Evolutionary conservation across 2,113 vertebrate species (phyloP), one percentile per base, ranked within the genome.

Genomic region (Octodon degus): DNA sequence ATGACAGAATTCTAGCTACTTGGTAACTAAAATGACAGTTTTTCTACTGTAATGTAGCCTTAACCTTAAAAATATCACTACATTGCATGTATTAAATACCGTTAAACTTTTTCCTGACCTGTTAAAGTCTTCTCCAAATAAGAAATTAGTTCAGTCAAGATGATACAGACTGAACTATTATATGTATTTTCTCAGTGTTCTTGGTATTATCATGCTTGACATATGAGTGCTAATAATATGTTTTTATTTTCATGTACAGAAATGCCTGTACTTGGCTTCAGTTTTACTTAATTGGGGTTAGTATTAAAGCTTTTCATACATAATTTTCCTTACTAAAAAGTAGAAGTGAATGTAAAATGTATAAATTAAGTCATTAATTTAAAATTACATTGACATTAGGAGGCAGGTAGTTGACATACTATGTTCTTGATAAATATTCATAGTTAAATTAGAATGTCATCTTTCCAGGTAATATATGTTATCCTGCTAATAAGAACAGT

Each of bases 91-190:
- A 53, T 74, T 96, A 88, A 92, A 87, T 92, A 93, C 7, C 37
- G 7, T 40, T 50, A 10, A 86, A 17, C 37, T 93, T 60, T 95
- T 93, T 84, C 92, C 20, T 96, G 72, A 37, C 9, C 77, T 81
- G 60, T 47, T 87, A 12, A 92, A 87, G 14, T 95, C 5, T 19
- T 86, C 55, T 95, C 10, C 94, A 20, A 89, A 16, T 85, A 53
- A 93, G 77, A 96, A 94, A 84, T 91, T 72, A 94, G 87, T 27
- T 94, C 58, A 93, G 10, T 91, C 47, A 94, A 85, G 76, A 95
- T 6, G 79, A 7, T 88, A 68, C 86, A 76, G 68, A 55, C 43
- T 92, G 25, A 77, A 32, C 22, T 90, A 16, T 88, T 74, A 79
- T 0, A 93, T 70, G 81, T 77, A 37, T 80, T 91, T 76, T 83